Evolutionary conservation across 2,797 vertebrate species (phyloP).

Genomic region (Sebastes cheni): DNA sequence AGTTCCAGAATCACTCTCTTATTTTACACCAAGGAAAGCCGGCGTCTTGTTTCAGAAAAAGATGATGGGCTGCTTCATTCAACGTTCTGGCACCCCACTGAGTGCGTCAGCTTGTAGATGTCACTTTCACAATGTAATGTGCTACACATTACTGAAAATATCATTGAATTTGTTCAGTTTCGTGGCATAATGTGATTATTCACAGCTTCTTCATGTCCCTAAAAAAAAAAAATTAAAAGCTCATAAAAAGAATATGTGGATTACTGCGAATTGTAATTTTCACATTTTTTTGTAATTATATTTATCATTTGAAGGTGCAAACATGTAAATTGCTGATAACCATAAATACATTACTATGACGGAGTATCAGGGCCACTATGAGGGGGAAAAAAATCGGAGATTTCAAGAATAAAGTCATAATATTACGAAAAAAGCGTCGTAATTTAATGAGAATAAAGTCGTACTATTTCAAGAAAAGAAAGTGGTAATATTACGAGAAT

Average conservation of each 20-base stretch:
- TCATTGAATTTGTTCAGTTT: slow-evolving; percentile 10
- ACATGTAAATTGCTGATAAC: neutral
- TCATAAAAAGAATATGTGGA: neutral
- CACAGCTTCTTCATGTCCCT: neutral
- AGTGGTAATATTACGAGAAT: too few species aligned
- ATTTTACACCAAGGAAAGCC: slow-evolving; percentile 38
- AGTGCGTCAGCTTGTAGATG: slow-evolving; percentile 34
- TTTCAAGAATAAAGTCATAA: too few species aligned
- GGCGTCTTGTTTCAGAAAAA: slow-evolving; percentile 26
- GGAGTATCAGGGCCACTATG: too few species aligned
- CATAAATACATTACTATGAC: neutral
- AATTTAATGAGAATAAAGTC: too few species aligned
- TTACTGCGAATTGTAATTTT: neutral
- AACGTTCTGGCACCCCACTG: slow-evolving; percentile 2
- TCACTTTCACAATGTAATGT: slow-evolving; percentile 38
- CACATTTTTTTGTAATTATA: neutral
- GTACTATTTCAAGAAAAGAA: too few species aligned
- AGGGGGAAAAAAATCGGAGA: too few species aligned
- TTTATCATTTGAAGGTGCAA: neutral
- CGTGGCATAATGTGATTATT: slow-evolving; percentile 23
- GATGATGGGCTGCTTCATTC: slow-evolving; percentile 25
- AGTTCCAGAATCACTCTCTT: slow-evolving; percentile 57
- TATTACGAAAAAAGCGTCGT: too few species aligned
- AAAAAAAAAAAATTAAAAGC: neutral
- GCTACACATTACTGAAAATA: neutral